Base-by-base conservation (phyloP, 2,797 vertebrate genomes). In the Emydoidea blandingii region DNA sequence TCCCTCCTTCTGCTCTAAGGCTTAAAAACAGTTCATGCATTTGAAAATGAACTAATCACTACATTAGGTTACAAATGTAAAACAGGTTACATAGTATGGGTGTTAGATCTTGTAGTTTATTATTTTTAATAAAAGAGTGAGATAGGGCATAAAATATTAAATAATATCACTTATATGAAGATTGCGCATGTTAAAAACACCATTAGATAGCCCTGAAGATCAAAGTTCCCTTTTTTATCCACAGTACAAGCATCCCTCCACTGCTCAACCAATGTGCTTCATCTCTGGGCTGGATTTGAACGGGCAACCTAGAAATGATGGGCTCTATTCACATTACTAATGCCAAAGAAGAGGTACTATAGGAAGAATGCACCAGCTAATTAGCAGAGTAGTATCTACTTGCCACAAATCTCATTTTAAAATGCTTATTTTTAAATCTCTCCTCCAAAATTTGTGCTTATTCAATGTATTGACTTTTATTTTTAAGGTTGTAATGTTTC, bases 401-500 rank as follows among this genome's bases (percentile, higher is more conserved):
- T 25, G 83, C 92, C 92, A 74, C 49, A 92, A 92, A 93, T 18
- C 12, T 86, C 80, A 47, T 83, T 50, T 52, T 37, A 3, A 85
- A 92, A 89, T 50, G 12, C n/a, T 86, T 86, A 76, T 56, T 91
- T 90, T 81, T 65, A 83, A 37, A 56, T 82, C 50, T 94, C 76
- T 72, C 62, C 41, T 74, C 27, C 79, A 3, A 16, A 47, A 83
- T 3, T 19, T 83, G 11, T 34, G 56, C 83, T 89, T 68, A 89
- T 94, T 34, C 85, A 37, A 83, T 80, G 81, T 89, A 90, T 54
- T 89, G n/a, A 91, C 87, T 86, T 86, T 52, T 80, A 76, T 31
- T 95, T 95, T 95, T 93, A 93, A 85, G 88, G 76, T 41, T 47
- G 1, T 15, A 93, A 91, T 89, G 8, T 2, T 79, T 92, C 85